Evolutionary conservation across 2,113 vertebrate genomes (phyloP).

Genomic region (Ctenodactylus gundi): DNA sequence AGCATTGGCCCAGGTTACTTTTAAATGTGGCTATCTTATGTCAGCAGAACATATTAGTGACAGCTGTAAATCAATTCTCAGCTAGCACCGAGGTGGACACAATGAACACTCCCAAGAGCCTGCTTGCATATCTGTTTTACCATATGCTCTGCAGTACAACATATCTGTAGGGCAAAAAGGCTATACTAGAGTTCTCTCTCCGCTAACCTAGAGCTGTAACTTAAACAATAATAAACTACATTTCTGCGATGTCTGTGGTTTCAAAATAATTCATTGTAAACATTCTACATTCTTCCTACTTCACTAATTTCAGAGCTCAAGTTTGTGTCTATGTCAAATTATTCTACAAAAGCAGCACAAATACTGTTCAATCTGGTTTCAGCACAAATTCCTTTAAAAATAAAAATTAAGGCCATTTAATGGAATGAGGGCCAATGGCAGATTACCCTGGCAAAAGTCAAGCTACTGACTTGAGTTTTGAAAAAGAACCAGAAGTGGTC

Average conservation of each 20-base stretch:
- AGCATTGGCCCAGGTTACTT: background rate
- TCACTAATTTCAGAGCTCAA: conserved; percentile 48
- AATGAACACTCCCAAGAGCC: background rate
- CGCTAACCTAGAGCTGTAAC: background rate
- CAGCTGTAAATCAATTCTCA: background rate
- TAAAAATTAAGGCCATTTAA: conserved; percentile 82
- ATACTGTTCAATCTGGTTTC: conserved; percentile 61
- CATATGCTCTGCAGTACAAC: background rate
- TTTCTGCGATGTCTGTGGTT: conserved; percentile 28
- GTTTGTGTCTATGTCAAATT: conserved; percentile 60
- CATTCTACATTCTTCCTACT: conserved; percentile 39
- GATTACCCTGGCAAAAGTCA: conserved; percentile 56
- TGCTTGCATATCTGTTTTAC: background rate
- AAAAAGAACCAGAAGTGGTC: conserved; percentile 23
- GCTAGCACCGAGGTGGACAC: background rate
- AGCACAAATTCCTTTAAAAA: conserved; percentile 64
- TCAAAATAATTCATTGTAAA: conserved; percentile 55
- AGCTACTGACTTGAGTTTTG: conserved; percentile 47
- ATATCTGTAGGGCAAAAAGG: background rate
- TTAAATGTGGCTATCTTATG: background rate
- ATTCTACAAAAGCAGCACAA: conserved; percentile 69
- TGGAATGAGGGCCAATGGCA: conserved; percentile 54
- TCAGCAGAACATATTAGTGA: background rate
- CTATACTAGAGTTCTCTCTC: background rate
- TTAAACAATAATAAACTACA: conserved; percentile 1